Conservation (phyloP, 2,888 invertebrate species). For the Magallana nippona region DNA sequence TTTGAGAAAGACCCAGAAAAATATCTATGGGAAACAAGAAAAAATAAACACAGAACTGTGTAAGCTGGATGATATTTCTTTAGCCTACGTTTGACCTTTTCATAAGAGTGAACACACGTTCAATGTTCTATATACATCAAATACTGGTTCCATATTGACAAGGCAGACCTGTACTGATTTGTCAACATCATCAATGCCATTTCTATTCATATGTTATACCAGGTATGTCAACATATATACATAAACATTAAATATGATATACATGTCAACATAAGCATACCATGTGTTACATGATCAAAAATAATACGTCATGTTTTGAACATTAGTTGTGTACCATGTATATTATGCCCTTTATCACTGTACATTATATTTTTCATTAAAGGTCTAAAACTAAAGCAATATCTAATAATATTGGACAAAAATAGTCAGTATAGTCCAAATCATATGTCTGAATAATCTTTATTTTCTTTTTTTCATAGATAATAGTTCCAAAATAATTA, state of each 20-base stretch:
- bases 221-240: background rate
- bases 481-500: too few species aligned
- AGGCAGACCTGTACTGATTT: background rate
- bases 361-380: background rate
- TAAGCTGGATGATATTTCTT: too few species aligned
- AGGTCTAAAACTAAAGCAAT: too few species aligned
- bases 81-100: background rate
- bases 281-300: too few species aligned
- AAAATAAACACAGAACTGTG: too few species aligned
- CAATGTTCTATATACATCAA: conserved; percentile 6
- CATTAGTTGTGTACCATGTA: background rate
- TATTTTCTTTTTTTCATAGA: too few species aligned
- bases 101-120: background rate
- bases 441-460: too few species aligned
- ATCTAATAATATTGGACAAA: too few species aligned
- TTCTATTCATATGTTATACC: background rate
- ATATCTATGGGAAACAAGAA: too few species aligned
- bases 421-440: too few species aligned
- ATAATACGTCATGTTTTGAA: too few species aligned
- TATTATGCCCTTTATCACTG: conserved; percentile 13
- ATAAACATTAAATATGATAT: background rate
- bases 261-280: background rate
- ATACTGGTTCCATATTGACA: conserved; percentile 7
- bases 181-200: conserved; percentile 10
- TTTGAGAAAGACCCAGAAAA: too few species aligned